A percentile compares a stretch with the other conserved stretches of the same genome.
Evolutionary conservation across 2,797 vertebrate genomes (phyloP).

Genomic region (Gallirallus australis): DNA sequence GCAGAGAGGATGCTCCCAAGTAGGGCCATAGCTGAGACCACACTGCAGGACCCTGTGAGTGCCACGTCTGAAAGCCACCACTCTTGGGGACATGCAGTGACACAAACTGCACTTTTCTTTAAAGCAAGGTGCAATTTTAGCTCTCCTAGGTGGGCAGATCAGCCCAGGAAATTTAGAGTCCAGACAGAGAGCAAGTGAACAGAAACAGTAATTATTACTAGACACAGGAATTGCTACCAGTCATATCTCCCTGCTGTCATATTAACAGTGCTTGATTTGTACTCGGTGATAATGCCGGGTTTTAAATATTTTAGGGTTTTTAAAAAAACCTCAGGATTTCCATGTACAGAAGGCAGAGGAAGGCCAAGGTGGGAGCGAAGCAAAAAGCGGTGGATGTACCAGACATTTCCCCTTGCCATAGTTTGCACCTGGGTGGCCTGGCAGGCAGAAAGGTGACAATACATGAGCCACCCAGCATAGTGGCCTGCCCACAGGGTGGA

Average conservation of each 20-base stretch:
- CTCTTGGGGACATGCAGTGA: background rate
- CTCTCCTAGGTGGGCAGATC: background rate
- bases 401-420: background rate
- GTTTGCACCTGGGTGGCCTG: background rate
- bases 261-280: background rate
- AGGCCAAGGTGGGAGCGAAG: background rate
- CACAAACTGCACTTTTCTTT: background rate
- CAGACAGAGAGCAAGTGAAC: background rate
- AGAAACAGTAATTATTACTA: background rate
- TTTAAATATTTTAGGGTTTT: too few relatives aligned
- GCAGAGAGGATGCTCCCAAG: background rate
- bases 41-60: too few relatives aligned
- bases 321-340: background rate
- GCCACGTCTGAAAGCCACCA: background rate
- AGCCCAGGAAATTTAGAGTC: background rate
- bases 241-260: background rate
- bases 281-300: background rate
- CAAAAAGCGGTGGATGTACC: fast-evolving
- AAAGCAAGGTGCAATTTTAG: background rate
- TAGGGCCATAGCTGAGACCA: background rate
- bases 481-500: background rate
- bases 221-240: background rate
- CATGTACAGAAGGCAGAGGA: background rate
- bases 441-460: background rate
- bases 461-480: background rate